These are phyloP conservation scores for Crotalus viridis DNA, from an alignment of 2,113 vertebrate species.

Conservation along the genomic window DNA sequence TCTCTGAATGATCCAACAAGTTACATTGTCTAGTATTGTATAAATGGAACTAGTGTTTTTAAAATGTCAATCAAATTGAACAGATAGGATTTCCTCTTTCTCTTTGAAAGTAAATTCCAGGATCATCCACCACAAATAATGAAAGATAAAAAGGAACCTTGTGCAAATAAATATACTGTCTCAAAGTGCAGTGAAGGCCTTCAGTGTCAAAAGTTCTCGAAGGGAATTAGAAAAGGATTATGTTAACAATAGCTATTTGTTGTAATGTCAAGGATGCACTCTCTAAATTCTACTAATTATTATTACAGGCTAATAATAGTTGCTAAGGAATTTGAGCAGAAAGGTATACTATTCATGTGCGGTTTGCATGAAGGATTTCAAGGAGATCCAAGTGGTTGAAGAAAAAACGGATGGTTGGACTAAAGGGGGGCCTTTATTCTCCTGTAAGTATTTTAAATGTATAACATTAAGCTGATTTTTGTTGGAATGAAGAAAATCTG, in stretches of 20 bases:
- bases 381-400: neutral
- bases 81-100: neutral
- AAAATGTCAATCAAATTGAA: neutral
- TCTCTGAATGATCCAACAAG: neutral
- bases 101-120: neutral
- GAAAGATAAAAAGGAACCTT: neutral
- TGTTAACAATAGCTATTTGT: neutral
- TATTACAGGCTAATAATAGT: neutral
- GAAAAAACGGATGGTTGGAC: neutral
- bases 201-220: neutral
- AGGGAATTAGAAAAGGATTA: neutral
- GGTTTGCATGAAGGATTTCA: neutral
- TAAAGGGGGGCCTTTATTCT: neutral
- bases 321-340: neutral
- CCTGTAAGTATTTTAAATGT: neutral
- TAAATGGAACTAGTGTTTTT: neutral
- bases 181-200: neutral
- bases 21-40: neutral
- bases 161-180: neutral
- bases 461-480: neutral
- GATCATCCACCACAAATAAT: neutral
- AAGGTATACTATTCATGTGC: neutral
- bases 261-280: neutral
- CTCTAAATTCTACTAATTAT: neutral
- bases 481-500: neutral